Percentiles rank a stretch among this genome's conserved stretches.
Evolutionary conservation across 1,140 invertebrate genomes (phyloP).

Genomic region (Pseudomyrmex flavicornis): DNA sequence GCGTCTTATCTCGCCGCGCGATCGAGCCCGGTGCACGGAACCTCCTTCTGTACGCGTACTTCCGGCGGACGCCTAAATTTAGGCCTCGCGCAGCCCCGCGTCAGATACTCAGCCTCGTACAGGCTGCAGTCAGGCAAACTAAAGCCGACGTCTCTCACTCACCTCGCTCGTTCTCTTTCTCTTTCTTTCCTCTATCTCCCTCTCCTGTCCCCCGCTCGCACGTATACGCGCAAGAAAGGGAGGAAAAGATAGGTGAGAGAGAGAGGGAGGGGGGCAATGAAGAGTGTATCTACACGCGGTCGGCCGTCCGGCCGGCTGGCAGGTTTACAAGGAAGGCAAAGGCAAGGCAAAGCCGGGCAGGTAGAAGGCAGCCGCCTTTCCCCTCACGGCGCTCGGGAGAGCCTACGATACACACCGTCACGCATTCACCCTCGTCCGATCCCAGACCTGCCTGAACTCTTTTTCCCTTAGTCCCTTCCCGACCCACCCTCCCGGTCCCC

Average conservation of each 20-base stretch:
- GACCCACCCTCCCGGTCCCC: conserved; percentile 53
- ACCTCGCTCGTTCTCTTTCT: conserved; percentile 32
- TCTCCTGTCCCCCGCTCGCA: background rate
- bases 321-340: conserved; percentile 71
- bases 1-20: conserved; percentile 61
- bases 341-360: conserved; percentile 58
- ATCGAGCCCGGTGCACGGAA: conserved; percentile 65
- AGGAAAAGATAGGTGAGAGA: conserved; percentile 24
- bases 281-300: conserved; percentile 50
- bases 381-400: conserved; percentile 65
- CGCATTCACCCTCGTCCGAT: conserved; percentile 82
- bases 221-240: conserved; percentile 33
- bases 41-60: conserved; percentile 65
- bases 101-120: conserved; percentile 57
- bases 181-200: background rate
- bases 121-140: conserved; percentile 58
- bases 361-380: conserved; percentile 60
- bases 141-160: conserved; percentile 45
- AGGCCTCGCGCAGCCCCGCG: conserved; percentile 70
- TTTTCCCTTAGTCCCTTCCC: conserved; percentile 82
- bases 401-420: conserved; percentile 76
- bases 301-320: conserved; percentile 63
- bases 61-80: conserved; percentile 79
- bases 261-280: conserved; percentile 12
- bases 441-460: conserved; percentile 84